Percentiles rank a stretch among this genome's conserved stretches.
Evolutionary conservation across 2,113 vertebrate species (phyloP).

Genomic region (Larimichthys polyactis): DNA sequence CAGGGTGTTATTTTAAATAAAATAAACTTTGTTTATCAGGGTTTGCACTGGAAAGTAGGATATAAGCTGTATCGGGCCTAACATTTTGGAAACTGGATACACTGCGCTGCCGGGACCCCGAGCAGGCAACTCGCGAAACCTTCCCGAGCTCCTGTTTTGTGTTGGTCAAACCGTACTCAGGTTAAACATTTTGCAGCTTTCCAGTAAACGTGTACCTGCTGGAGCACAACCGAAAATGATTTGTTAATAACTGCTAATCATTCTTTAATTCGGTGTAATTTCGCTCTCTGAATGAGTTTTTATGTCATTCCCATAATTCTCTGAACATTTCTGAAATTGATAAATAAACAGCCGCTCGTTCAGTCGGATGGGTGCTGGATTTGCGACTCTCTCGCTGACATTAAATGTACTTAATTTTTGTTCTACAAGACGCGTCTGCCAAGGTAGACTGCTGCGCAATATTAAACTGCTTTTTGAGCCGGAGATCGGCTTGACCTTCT

Average conservation of each 20-base stretch:
- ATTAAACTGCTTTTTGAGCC: neutral
- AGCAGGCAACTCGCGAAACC: slow-evolving; percentile 12
- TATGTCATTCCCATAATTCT: neutral
- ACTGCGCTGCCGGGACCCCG: slow-evolving; percentile 26
- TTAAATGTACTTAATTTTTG: neutral
- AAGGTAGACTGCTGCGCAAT: neutral
- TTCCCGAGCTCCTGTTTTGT: neutral
- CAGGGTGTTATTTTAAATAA: neutral
- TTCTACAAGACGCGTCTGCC: neutral
- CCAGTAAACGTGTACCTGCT: neutral
- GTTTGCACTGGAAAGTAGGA: neutral
- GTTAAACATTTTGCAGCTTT: neutral
- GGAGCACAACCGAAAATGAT: fast-evolving
- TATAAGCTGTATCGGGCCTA: neutral
- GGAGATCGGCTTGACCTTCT: neutral
- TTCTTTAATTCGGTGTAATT: neutral
- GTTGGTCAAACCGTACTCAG: neutral
- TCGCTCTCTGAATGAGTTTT: neutral
- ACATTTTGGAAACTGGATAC: slow-evolving; percentile 22
- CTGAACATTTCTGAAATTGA: neutral
- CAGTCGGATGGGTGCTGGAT: slow-evolving; percentile 1
- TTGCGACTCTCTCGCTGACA: slow-evolving; percentile 6
- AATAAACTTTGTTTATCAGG: neutral
- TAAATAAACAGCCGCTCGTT: slow-evolving; percentile 13
- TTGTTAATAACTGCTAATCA: neutral